Conservation (phyloP, 2,888 invertebrate genomes). For the Pecten maximus region DNA sequence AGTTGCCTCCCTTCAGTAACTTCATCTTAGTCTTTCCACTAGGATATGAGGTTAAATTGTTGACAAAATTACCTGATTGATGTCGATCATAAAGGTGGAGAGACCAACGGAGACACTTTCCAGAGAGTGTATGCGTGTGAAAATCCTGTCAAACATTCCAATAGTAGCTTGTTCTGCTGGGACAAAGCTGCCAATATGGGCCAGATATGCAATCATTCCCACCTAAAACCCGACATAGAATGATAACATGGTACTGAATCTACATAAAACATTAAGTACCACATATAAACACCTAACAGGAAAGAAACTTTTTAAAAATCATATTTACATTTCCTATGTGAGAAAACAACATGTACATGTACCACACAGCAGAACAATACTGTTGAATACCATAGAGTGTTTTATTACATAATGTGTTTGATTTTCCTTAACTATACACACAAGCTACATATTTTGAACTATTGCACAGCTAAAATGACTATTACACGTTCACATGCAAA, state of each 20-base stretch:
- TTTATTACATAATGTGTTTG: no score
- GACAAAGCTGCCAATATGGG: conserved; percentile 94
- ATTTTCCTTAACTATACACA: no score
- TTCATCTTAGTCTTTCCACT: neutral
- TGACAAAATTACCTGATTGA: conserved; percentile 87
- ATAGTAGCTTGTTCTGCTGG: conserved; percentile 90
- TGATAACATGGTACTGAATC: neutral
- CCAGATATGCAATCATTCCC: conserved; percentile 91
- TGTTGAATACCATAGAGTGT: no score
- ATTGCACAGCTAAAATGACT: no score
- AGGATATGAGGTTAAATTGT: no score
- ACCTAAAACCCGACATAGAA: conserved; percentile 80
- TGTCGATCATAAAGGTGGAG: conserved; percentile 93
- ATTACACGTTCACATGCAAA: no score
- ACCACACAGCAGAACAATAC: no score
- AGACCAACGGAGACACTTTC: conserved; percentile 91
- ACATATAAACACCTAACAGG: neutral
- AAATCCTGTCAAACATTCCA: conserved; percentile 89
- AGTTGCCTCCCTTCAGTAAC: neutral
- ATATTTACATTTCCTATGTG: no score
- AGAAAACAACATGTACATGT: no score
- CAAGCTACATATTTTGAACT: no score
- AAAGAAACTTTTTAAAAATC: no score
- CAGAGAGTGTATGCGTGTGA: conserved; percentile 89
- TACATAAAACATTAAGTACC: neutral